Conservation (phyloP, 2,888 invertebrate species). For the Himalopsyche kuldschensis region DNA sequence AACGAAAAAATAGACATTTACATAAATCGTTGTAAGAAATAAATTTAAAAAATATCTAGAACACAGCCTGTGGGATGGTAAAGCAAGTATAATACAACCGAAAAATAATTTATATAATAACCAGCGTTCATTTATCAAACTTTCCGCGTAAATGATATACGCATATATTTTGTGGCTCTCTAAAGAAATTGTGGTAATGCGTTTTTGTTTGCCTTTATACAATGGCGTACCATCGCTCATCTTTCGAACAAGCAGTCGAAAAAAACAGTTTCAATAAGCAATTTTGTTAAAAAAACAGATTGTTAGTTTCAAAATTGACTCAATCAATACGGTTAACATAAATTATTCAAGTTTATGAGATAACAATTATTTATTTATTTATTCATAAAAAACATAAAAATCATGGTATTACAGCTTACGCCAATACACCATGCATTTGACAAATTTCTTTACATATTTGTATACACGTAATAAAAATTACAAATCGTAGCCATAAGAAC, state of each 20-base stretch:
- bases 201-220: background rate
- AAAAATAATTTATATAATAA: background rate
- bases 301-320: too few relatives aligned
- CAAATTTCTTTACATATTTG: too few relatives aligned
- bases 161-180: background rate
- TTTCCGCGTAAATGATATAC: background rate
- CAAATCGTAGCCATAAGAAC: too few relatives aligned
- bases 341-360: too few relatives aligned
- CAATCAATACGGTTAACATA: too few relatives aligned
- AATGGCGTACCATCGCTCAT: background rate
- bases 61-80: background rate
- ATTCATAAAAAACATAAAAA: too few relatives aligned
- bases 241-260: background rate
- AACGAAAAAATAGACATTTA: background rate
- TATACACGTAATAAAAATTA: too few relatives aligned
- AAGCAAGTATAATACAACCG: background rate
- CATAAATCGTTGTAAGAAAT: background rate
- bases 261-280: too few relatives aligned
- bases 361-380: too few relatives aligned
- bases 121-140: conserved; percentile 1
- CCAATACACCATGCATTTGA: too few relatives aligned
- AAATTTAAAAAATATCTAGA: background rate
- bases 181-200: background rate
- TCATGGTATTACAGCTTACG: too few relatives aligned
- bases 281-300: too few relatives aligned